Base-by-base conservation (phyloP, 2,797 vertebrate species). In the Delichon dasypus region DNA sequence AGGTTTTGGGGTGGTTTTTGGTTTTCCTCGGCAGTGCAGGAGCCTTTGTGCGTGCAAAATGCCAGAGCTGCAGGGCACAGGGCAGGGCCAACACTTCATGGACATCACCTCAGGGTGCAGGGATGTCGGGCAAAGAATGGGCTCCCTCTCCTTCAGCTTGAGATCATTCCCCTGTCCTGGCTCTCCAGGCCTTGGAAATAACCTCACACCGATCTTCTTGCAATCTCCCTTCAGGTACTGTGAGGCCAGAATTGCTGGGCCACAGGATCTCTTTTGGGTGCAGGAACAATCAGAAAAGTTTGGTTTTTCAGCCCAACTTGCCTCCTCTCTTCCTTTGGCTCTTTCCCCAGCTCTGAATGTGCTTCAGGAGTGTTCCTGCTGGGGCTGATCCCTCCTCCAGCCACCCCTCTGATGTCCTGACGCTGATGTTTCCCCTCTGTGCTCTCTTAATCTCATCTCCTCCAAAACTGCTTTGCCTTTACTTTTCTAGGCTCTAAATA, bases 291-390 rank as follows among this genome's bases (percentile, higher is more conserved):
- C 10, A 51, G 45, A n/a, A 65, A 40, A 71, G 10, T 27, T 64
- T 32, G 0, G 10, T 3, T 38, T 70, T 58, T 38, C 5, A 34
- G 29, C 11, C 38, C 65, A 30, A 0, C 6, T 51, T 38, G 5
- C 57, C 11, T 58, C 11, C 19, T 68, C 42, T 76, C 7, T 10
- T 44, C 25, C 20, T 51, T 5, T 58, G 25, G n/a, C 50, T 38
- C 36, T 38, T 38, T 38, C 12, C 5, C n/a, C n/a, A 64, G 65
- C 51, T 45, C 44, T 40, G 44, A 38, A 18, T 5, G 79, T 26
- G 51, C 58, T 26, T 30, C 38, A 16, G 38, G 60, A 25, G 14
- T n/a, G 72, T 45, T 71, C 51, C n/a, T 77, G 72, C 65, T 44
- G 3, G 5, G 65, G 11, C 21, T 45, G 58, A 20, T 58, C 65